Percentiles rank a stretch among this genome's conserved stretches.
These are phyloP conservation scores for Bedellia somnulentella DNA, from an alignment of 2,888 invertebrate genomes.

Conservation along the genomic window DNA sequence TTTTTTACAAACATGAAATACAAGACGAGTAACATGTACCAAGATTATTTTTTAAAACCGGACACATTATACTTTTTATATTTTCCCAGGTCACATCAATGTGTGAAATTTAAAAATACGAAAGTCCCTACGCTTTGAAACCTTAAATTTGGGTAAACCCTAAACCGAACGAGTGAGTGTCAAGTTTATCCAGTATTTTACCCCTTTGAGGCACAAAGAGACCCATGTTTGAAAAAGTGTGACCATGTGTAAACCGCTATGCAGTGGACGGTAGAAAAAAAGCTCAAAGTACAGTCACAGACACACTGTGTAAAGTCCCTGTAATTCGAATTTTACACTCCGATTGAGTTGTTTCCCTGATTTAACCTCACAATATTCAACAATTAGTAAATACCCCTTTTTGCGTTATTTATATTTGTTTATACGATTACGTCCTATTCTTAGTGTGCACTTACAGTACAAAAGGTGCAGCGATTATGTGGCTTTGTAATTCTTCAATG, in stretches of 20 bases:
- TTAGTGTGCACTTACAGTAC: conserved; percentile 29
- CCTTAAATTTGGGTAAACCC: no score
- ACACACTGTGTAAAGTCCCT: conserved; percentile 32
- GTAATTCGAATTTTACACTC: conserved; percentile 53
- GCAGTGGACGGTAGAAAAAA: conserved; percentile 33
- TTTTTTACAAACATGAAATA: no score
- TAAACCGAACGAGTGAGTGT: no score
- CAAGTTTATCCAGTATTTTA: no score
- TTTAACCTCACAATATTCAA: conserved; percentile 31
- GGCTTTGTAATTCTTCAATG: no score
- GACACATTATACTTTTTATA: no score
- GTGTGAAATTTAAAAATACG: no score
- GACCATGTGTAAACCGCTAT: conserved; percentile 44
- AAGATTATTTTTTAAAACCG: no score
- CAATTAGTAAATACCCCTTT: conserved; percentile 48
- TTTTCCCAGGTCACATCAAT: no score
- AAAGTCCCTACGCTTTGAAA: no score
- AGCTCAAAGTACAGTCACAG: conserved; percentile 23
- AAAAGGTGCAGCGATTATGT: no score
- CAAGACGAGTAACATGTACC: no score
- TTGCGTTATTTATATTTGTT: conserved; percentile 33
- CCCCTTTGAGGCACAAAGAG: conserved; percentile 6
- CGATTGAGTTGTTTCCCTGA: conserved; percentile 44
- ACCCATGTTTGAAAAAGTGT: conserved; percentile 15
- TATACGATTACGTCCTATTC: conserved; percentile 27